Base-by-base conservation (phyloP, 2,113 vertebrate genomes). In the Amphilophus citrinellus region DNA sequence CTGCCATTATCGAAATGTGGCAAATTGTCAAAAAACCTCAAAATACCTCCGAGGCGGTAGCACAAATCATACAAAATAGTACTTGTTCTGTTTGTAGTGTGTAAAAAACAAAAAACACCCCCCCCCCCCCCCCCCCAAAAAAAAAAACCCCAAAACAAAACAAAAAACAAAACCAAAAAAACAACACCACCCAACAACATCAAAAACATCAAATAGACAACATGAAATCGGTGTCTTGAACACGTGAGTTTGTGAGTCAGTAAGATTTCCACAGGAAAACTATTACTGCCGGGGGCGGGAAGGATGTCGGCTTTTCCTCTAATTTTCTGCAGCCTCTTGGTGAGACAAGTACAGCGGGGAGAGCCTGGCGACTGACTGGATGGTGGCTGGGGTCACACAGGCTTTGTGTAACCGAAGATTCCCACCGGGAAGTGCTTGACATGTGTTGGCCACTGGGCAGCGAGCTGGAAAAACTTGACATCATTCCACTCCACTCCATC, bases 401-500 rank as follows among this genome's bases (percentile, higher is more conserved):
- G 95, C 89, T 97, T 97, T 0, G 95, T 96, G 94, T 97, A 97
- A 87, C 97, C 96, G 1, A 97, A 97, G 91, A 97, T 96, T 65
- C 97, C 97, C 88, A 97, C 96, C 1, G 97, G 97, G 92, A 97
- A 97, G 93, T 97, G 96, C 92, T 97, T 97, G 91, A 97, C 97
- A 0, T 97, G 97, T 0, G 97, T 97, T 18, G 97, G 97, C 97
- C 97, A 97, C 95, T 97, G 97, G 13, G 97, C 97, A 30, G 97
- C 97, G 83, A 97, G 96, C 95, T 97, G 97, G 94, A 97, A 97
- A 94, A 97, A 97, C 96, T 97, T 97, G 76, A 97, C 97, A 20
- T 97, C 97, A 2, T 97, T 97, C 97, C 97, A 97, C 88, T 97
- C 97, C 89, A 97, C 96, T 4, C 97, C 97, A 13, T 97, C 97